Evolutionary conservation across 2,888 invertebrate species (phyloP), one percentile per base, ranked within the genome.

Genomic region (Oxystoma pomonae): DNA sequence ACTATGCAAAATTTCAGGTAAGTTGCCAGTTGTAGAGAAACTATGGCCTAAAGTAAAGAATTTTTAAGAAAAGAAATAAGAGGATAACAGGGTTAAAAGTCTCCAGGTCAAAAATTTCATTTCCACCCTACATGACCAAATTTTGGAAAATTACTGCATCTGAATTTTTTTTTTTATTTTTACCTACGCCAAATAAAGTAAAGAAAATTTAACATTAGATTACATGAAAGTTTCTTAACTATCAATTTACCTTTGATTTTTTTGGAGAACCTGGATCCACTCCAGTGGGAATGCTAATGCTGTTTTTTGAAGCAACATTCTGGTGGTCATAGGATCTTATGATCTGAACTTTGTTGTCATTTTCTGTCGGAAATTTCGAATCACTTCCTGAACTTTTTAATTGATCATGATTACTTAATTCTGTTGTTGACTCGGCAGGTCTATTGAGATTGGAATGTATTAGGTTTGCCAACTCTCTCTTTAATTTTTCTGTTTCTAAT

Each of bases 401-500:
- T 7, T 35, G 35, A 7, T 3, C 12, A 12, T 35, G 3, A 12
- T 12, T 12, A 35, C 5, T 35, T 35, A 35, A 35, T 35, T 35
- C 35, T 35, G 12, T 5, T 65, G 65, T 52, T 64, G 57, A 12
- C 19, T 20, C 7, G 49, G 57, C 18, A 22, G 16, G 19, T 57
- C 57, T 16, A 12, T 17, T 16, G 53, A 50, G 3, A 35, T 35
- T 35, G 5, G 35, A 35, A 35, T 35, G 35, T 7, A 80, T 75
- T 22, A 79, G 66, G 63, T 72, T 72, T 69, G 78, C 71, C 57
- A 79, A 68, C 69, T 79, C 76, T 16, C 71, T 70, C 69, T 77
- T 78, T 22, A 79, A 66, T 59, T 73, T 68, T 69, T 78, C 77
- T 57, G 80, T 78, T 73, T 80, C 77, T 60, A 35, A 35, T 35